These are phyloP conservation scores for Toxonevra muliebris DNA, from an alignment of 2,888 invertebrate species.

Conservation along the genomic window DNA sequence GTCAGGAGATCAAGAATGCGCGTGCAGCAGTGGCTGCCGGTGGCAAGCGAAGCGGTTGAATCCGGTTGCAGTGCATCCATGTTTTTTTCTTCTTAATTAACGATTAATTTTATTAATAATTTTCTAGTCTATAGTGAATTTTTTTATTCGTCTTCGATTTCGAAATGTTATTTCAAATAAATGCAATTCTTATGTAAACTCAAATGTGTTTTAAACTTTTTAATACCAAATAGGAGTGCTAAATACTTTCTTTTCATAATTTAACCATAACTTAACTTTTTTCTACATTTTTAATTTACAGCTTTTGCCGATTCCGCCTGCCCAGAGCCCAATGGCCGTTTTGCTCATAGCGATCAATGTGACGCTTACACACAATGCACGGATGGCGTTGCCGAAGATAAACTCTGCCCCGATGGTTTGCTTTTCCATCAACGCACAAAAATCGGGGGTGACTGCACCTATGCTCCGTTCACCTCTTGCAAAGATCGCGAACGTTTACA, in stretches of 20 bases:
- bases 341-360: constrained; percentile 74
- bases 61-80: too few relatives aligned
- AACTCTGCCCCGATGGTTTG: constrained; percentile 83
- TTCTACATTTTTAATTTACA: neutral
- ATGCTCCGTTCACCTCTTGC: constrained; percentile 83
- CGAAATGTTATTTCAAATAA: neutral
- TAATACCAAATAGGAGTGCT: too few relatives aligned
- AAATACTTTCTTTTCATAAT: too few relatives aligned
- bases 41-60: constrained; percentile 7
- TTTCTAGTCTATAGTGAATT: constrained; percentile 43
- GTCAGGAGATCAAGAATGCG: constrained; percentile 56
- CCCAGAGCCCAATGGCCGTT: constrained; percentile 74
- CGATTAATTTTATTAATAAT: constrained; percentile 26
- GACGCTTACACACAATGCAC: constrained; percentile 78
- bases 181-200: constrained; percentile 3
- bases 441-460: constrained; percentile 77
- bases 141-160: constrained; percentile 19
- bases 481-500: constrained; percentile 74
- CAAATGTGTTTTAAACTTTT: too few relatives aligned
- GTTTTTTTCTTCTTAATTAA: constrained; percentile 18
- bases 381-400: constrained; percentile 76
- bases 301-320: constrained; percentile 63
- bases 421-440: constrained; percentile 72
- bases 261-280: neutral
- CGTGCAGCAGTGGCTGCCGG: constrained; percentile 46